A percentile compares a stretch with the other conserved stretches of the same genome.
phyloP scores from a whole-genome alignment of 2,888 invertebrate genomes.

The Ferdinandea cuprea region DNA sequence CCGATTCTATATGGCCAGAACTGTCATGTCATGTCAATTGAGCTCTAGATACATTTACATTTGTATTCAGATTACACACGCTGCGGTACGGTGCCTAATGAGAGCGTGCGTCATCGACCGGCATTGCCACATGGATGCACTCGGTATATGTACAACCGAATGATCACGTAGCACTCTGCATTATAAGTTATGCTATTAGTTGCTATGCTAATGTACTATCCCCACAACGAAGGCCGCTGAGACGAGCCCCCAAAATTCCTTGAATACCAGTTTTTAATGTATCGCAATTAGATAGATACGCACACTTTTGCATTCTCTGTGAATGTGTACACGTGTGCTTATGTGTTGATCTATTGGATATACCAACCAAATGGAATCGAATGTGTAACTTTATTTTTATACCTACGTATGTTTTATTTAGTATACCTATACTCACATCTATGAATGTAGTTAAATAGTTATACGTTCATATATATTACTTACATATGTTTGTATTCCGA shows the following conservation, averaged over 20 bases:
- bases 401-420: too few relatives aligned
- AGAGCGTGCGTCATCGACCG: slow-evolving; percentile 69
- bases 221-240: slow-evolving; percentile 38
- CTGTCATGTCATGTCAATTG: slow-evolving; percentile 20
- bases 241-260: slow-evolving; percentile 74
- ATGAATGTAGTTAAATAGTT: slow-evolving; percentile 30
- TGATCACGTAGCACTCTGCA: slow-evolving; percentile 64
- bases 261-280: slow-evolving; percentile 66
- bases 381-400: too few relatives aligned
- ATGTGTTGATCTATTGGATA: slow-evolving; percentile 4
- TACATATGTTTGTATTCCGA: background rate
- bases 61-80: slow-evolving; percentile 21
- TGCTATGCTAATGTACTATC: slow-evolving; percentile 55
- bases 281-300: slow-evolving; percentile 56
- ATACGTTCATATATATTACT: too few relatives aligned
- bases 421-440: background rate
- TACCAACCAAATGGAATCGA: too few relatives aligned
- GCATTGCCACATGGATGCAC: slow-evolving; percentile 63
- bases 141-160: slow-evolving; percentile 45
- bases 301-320: slow-evolving; percentile 3
- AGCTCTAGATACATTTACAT: slow-evolving; percentile 4
- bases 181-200: background rate
- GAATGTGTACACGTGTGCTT: background rate
- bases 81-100: slow-evolving; percentile 24
- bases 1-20: background rate